Evolutionary conservation across 1,140 invertebrate species (phyloP).

Genomic region (Drosophila punjabiensis): DNA sequence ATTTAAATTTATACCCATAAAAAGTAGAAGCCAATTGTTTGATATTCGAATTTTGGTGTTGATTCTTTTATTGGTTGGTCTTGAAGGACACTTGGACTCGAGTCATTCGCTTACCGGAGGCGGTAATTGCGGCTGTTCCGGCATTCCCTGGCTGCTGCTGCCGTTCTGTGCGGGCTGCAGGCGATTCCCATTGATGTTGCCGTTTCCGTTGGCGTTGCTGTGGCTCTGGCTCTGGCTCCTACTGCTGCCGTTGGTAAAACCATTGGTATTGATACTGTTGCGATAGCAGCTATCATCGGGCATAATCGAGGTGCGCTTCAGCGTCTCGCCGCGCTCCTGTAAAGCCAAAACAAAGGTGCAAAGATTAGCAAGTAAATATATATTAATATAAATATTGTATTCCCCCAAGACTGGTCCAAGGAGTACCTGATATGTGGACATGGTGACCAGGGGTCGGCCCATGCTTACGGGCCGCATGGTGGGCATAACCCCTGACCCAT

Average conservation of each 20-base stretch:
- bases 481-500: conserved; percentile 51
- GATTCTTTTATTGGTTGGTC: conserved; percentile 6
- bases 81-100: conserved; percentile 1
- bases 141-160: conserved; percentile 44
- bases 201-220: no score
- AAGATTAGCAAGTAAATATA: not conserved
- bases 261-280: conserved; percentile 54
- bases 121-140: conserved; percentile 86
- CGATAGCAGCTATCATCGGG: conserved; percentile 78
- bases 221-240: conserved; percentile 32
- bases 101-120: conserved; percentile 87
- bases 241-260: conserved; percentile 9
- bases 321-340: conserved; percentile 73
- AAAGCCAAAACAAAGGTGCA: not conserved
- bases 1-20: not conserved
- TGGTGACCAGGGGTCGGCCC: conserved; percentile 61
- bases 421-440: conserved; percentile 72
- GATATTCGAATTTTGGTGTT: conserved; percentile 6
- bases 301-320: conserved; percentile 80
- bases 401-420: not conserved
- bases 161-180: conserved; percentile 52
- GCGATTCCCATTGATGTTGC: conserved; percentile 53
- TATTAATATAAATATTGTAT: not conserved
- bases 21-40: conserved; percentile 2
- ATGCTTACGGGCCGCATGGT: conserved; percentile 74